Base-by-base conservation (phyloP, 2,888 invertebrate genomes). In the Tribolium freemani region DNA sequence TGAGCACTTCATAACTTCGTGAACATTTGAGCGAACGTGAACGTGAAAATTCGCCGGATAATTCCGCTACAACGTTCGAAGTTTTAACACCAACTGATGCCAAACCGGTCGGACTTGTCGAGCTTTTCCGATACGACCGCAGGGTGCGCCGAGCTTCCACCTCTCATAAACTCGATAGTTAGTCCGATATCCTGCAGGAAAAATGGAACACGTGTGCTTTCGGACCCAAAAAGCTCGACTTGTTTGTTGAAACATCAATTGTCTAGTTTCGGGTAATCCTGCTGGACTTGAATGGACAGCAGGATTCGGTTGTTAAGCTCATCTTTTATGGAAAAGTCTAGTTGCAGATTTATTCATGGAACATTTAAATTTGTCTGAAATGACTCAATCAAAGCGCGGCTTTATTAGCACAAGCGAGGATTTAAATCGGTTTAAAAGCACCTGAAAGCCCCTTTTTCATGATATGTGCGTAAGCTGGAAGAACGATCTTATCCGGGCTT, bases 61-160 rank as follows among this genome's bases (percentile, higher is more conserved):
- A 57, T 66, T 66, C 64, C 16, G 71, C 58, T 53, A 44, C 5
- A 66, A 69, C 71, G 58, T 57, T 30, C 77, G 73, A 66, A 75
- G 76, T 77, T 78, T 61, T 74, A 70, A 73, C 77, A 77, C 78
- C 70, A 51, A 79, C 79, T 79, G 74, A 77, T 57, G 54, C 54
- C 63, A 63, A 70, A 70, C 63, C 60, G 66, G 71, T 60, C 57
- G 61, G 58, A 60, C 38, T 67, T 54, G 56, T 69, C 69, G 71
- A 71, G 73, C 70, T 73, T 73, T 73, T 73, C 73, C 73, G 73
- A 70, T 70, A 70, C 67, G 70, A 63, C 73, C 73, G 70, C 70
- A 73, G 73, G 73, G 70, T 67, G 73, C 70, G 73, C 73, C 70
- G 67, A 70, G 67, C 73, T 70, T 69, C 69, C 69, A 69, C 69